Evolutionary conservation across 2,888 invertebrate species (phyloP).

Genomic region (Slavum lentiscoides): DNA sequence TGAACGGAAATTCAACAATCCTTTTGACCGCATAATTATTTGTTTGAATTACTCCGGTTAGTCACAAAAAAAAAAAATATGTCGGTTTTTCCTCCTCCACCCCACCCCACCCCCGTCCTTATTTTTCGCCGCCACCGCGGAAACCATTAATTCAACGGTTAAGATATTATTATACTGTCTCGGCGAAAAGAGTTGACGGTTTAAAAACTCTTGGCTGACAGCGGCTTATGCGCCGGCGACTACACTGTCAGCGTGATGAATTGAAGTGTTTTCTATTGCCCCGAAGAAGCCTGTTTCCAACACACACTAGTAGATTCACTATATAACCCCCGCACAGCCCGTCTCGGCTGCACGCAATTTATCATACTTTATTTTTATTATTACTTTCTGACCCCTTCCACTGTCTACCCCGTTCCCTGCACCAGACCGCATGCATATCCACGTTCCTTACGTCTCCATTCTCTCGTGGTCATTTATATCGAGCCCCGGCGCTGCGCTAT

Average conservation of each 20-base stretch:
- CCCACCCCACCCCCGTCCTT: too few species aligned
- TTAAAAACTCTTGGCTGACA: conserved; percentile 52
- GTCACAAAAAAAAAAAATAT: background rate
- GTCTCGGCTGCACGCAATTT: conserved; percentile 32
- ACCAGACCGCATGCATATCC: too few species aligned
- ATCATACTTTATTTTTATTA: conserved; percentile 53
- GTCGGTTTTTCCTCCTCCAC: background rate
- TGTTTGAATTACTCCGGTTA: background rate
- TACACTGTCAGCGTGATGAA: conserved; percentile 51
- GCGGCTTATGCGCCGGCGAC: conserved; percentile 41
- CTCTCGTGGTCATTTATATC: background rate
- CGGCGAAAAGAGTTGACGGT: conserved; percentile 45
- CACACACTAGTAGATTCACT: conserved; percentile 53
- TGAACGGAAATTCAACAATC: background rate
- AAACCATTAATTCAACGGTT: conserved; percentile 50
- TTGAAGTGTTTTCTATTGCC: conserved; percentile 52
- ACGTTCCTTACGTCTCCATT: background rate
- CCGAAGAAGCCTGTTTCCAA: conserved; percentile 45
- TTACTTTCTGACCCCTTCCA: conserved; percentile 45
- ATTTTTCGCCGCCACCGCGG: conserved; percentile 10
- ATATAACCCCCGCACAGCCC: conserved; percentile 22
- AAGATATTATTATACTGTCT: conserved; percentile 48
- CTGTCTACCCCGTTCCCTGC: too few species aligned
- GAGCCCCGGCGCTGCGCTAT: background rate
- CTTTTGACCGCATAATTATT: conserved; percentile 17